Evolutionary conservation across 2,888 invertebrate species (phyloP), one percentile per base, ranked within the genome.

Genomic region (Plebejus melissa): DNA sequence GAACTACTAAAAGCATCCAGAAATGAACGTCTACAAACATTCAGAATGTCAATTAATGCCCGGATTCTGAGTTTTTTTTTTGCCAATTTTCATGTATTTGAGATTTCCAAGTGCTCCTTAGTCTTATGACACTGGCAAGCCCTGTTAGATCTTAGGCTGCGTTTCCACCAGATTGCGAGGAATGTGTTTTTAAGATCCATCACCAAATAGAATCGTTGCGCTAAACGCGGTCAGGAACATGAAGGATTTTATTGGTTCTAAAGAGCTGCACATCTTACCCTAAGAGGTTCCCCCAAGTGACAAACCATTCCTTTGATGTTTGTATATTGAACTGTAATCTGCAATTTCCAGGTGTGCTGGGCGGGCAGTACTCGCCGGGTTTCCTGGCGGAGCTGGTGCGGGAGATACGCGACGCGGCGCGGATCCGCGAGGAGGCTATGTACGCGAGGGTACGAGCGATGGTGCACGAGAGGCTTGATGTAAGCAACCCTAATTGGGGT

Each of bases 341-440:
- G 36, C 74, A 11, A 41, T 76, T 80, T 85, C 54, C 88, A 90
- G 92, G 87, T 78, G 78, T 89, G 70, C 77, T 89, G 57, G 84
- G 86, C 69, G 89, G 89, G 11, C 90, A 91, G 81, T 96, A 96
- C 85, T 95, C 95, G 22, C 96, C 96, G 1, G 96, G 96, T n/a
- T 95, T 96, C 93, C 90, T 96, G 82, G 94, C 96, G 13, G 96
- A 96, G 86, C 89, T 96, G 82, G 96, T 96, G 79, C 94, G 96
- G 54, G 96, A 96, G 89, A 96, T 96, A 28, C 91, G 96, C 74
- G 96, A 96, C 83, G 96, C 96, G 36, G 95, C 96, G 32, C 93
- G 96, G 76, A 92, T 96, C 77, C 90, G 96, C 22, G 96, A 96
- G 82, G 96, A 96, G 85, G 96, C 96, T n/a, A 87, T 96, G 78